phyloP scores from a whole-genome alignment of 2,888 invertebrate genomes.

The Parnassius smintheus region DNA sequence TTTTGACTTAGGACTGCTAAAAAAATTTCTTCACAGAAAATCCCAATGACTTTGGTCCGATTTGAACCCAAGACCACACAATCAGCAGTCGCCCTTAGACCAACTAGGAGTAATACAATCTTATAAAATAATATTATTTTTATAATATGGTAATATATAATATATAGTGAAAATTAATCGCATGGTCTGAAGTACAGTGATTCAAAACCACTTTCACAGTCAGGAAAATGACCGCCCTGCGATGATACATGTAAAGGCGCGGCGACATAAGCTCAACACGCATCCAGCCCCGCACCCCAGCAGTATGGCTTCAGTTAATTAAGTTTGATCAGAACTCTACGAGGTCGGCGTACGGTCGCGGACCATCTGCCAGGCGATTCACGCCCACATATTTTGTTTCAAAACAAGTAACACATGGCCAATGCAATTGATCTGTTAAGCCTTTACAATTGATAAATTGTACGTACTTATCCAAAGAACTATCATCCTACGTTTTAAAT shows the following conservation, averaged over 20 bases:
- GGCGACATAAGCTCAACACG: slow-evolving; percentile 36
- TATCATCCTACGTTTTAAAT: too few species aligned
- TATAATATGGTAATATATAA: too few species aligned
- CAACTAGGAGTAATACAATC: too few species aligned
- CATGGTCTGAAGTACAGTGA: not conserved
- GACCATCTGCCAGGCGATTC: slow-evolving; percentile 68
- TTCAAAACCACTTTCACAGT: not conserved
- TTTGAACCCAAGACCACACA: too few species aligned
- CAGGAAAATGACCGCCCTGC: slow-evolving; percentile 27
- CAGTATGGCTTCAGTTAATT: slow-evolving; percentile 79
- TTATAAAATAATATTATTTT: too few species aligned
- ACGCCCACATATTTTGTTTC: slow-evolving; percentile 76
- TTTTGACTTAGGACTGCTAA: too few species aligned
- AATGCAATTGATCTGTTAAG: slow-evolving; percentile 43
- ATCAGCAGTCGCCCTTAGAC: too few species aligned
- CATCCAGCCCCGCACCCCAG: slow-evolving; percentile 45
- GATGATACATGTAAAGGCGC: slow-evolving; percentile 30
- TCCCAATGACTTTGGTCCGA: too few species aligned
- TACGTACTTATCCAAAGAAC: too few species aligned
- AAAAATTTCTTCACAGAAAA: too few species aligned
- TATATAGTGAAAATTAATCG: too few species aligned
- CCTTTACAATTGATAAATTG: slow-evolving; percentile 30
- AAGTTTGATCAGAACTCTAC: slow-evolving; percentile 77
- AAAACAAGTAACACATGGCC: slow-evolving; percentile 38
- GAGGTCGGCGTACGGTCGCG: slow-evolving; percentile 46